Conservation (phyloP, 2,888 invertebrate genomes). For the Xestia xanthographa region DNA sequence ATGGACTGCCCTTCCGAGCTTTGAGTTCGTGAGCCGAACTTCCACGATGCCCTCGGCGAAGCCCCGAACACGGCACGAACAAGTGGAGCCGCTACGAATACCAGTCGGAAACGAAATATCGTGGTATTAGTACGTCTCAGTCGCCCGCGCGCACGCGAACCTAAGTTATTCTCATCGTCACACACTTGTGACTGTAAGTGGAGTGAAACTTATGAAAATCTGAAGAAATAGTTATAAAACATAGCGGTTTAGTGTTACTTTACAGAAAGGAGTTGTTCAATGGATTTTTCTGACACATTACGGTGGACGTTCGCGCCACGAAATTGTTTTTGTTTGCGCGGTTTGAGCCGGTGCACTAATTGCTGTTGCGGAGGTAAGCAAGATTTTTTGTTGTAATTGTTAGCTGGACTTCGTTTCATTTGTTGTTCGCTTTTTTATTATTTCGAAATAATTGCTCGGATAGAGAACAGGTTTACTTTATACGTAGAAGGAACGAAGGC, state of each 20-base stretch:
- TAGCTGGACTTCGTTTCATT: constrained; percentile 61
- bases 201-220: constrained; percentile 81
- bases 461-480: constrained; percentile 56
- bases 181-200: constrained; percentile 84
- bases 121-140: constrained; percentile 76
- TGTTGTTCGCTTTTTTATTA: constrained; percentile 51
- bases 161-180: constrained; percentile 85
- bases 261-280: constrained; percentile 51
- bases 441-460: constrained; percentile 49
- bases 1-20: constrained; percentile 65
- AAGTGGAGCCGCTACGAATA: constrained; percentile 51
- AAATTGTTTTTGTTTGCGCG: constrained; percentile 79
- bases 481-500: constrained; percentile 41
- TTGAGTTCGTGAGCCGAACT: constrained; percentile 56
- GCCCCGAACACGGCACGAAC: constrained; percentile 60
- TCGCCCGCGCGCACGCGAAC: constrained; percentile 69
- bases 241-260: constrained; percentile 62
- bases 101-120: constrained; percentile 78
- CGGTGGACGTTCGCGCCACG: constrained; percentile 70
- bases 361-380: constrained; percentile 86
- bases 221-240: constrained; percentile 65
- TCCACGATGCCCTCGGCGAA: constrained; percentile 56
- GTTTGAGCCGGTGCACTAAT: constrained; percentile 82
- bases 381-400: constrained; percentile 76
- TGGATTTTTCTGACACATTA: constrained; percentile 70